phyloP scores from a whole-genome alignment of 2,888 invertebrate species.

The Eurois occulta region DNA sequence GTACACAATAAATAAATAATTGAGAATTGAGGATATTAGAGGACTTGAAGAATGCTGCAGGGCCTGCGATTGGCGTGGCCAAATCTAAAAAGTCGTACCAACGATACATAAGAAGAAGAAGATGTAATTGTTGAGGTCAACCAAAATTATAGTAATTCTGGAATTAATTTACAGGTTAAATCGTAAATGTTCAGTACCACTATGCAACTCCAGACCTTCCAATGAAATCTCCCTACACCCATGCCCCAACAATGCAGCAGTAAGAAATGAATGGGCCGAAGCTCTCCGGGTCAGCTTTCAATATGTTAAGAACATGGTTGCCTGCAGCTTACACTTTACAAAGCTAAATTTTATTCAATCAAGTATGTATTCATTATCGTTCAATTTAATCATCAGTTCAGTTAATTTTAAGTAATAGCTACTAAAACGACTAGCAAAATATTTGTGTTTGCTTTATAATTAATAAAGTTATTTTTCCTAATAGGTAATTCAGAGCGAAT shows the following conservation, averaged over 20 bases:
- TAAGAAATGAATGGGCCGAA: slow-evolving; percentile 63
- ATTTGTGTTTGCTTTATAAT: background rate
- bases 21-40: too few species aligned
- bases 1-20: too few species aligned
- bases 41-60: background rate
- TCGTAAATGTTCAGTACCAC: slow-evolving; percentile 61
- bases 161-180: slow-evolving; percentile 45
- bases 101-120: background rate
- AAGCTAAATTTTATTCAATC: slow-evolving; percentile 57
- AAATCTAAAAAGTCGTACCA: background rate
- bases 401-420: background rate
- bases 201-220: slow-evolving; percentile 54
- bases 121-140: background rate
- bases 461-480: background rate
- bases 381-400: too few species aligned
- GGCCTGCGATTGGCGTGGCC: too few species aligned
- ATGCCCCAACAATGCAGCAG: slow-evolving; percentile 60
- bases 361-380: slow-evolving; percentile 45
- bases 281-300: slow-evolving; percentile 58
- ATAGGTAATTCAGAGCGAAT: slow-evolving; percentile 49
- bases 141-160: background rate
- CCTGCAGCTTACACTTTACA: slow-evolving; percentile 62
- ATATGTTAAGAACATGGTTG: slow-evolving; percentile 59
- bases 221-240: slow-evolving; percentile 57
- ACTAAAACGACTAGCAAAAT: background rate